Base-by-base conservation (phyloP, 1,140 invertebrate genomes). In the Drosophila tsacasi region DNA sequence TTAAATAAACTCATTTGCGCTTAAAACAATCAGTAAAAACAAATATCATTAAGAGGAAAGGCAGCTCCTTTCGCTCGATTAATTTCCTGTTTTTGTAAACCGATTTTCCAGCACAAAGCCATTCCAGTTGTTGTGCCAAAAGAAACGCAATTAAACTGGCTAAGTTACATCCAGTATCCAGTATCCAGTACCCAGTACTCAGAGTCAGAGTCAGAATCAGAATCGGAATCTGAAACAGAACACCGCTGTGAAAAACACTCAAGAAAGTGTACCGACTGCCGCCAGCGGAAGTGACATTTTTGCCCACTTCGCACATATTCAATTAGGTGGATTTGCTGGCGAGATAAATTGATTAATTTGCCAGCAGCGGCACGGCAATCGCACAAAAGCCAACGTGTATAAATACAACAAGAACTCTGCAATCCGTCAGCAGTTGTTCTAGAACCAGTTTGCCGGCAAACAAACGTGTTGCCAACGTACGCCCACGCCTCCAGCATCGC, bases 391-490 rank as follows among this genome's bases (percentile, higher is more conserved):
- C 67, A 58, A 44, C 52, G 52, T 61, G 67, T 85, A 90, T 90
- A 90, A 90, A 90, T 91, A 90, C 85, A 66, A 67, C 76, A 90
- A 90, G 85, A 90, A 85, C 82, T 90, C 78, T 89, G 78, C 85
- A 81, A 61, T 82, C 37, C 46, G 64, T 50, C 57, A 79, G 61
- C 47, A 85, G 83, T 82, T 58, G 42, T 49, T 63, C 42, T 71
- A 76, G 62, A 90, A 90, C 85, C 75, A 76, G 85, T 90, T 90
- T 76, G 81, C 68, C 68, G 71, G 79, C 85, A 91, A 90, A 90
- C 85, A 90, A 90, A 84, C 76, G 35, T 66, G 66, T 68, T 67
- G 64, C 50, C 46, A 75, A 68, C 66, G 57, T 21, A n/a, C 46
- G 21, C 65, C 66, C 81, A 78, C 52, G 49, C 76, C 59, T 68